Base-by-base conservation (phyloP, 53 echinoderm and acorn worm species). In the Apostichopus leukothele region DNA sequence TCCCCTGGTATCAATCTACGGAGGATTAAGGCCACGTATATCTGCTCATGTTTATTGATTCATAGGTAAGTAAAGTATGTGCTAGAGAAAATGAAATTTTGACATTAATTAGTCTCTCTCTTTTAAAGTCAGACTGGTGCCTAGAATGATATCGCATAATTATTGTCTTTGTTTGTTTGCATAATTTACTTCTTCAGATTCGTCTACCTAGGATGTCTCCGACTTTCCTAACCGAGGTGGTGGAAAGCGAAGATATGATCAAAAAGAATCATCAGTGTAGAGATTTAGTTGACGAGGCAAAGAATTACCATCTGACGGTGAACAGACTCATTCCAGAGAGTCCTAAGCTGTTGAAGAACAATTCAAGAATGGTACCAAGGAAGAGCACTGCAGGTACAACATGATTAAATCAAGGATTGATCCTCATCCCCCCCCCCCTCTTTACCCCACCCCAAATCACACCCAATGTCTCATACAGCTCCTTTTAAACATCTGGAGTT, bases 251-350 rank as follows among this genome's bases (percentile, higher is more conserved):
- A 75, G 98, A 96, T 25, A 84, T 98, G 76, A 86, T 98, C 83
- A 90, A 86, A 80, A 95, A 92, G 89, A 90, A 91, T 89, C 98
- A 92, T 55, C 73, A 74, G 39, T 98, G 98, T 86, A 83, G 98
- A 51, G 96, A 98, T 76, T 89, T 98, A 21, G 88, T 96, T 6
- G 98, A 98, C 73, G 95, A 96, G 89, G 96, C 98, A 74, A 98
- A 98, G 91, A 98, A 98, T 89, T 98, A 94, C 88, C 96, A 98
- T 80, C 90, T 98, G 75, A 94, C 98, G 5, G 73, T 92, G 26
- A 89, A 91, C 74, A 93, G 90, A 61, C 89, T 94, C 51, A 87
- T 93, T 4, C 89, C 91, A n/a, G 89, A 91, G 61, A 91, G 90
- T 51, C 89, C 94, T 52, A 94, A 90, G 77, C 86, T 86, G 51